Base-by-base conservation (phyloP, 92 coral and sea anemone species). In the Metridium senile region DNA sequence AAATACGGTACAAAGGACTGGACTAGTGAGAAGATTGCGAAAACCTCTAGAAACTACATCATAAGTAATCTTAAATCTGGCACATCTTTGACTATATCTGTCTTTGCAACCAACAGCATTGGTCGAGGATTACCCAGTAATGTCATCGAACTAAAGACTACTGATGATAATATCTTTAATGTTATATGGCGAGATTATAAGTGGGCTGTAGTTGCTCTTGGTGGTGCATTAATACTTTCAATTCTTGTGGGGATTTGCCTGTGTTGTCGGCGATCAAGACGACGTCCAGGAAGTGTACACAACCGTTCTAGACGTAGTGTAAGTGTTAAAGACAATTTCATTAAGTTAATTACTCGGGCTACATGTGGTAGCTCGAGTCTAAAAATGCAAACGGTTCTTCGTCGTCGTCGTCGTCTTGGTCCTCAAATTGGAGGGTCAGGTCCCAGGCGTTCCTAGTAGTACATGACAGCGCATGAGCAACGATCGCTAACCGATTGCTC, bases 191-290 rank as follows among this genome's bases (percentile, higher is more conserved):
- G n/a, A 1, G 52, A 53, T 0, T 71, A 51, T 49, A 71, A 71
- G 47, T 71, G 76, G 76, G 76, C 30, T 11, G 39, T 71, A 28
- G n/a, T 71, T 0, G 39, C 64, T 52, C 63, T 53, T 26, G 76
- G 76, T 1, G 51, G 27, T 26, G 76, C 65, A 8, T 29, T 71
- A 4, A 22, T 71, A 51, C 63, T 71, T 28, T 64, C 53, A 13
- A 3, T 71, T 2, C 45, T 71, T 20, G 31, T 35, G 10, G 46
- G 26, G 16, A 34, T 71, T 30, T 71, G 28, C 64, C n/a, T n/a
- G n/a, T 71, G 76, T 26, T 71, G 46, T 53, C 76, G 76, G 49
- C 56, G 62, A 19, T 51, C 35, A 7, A 28, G 74, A 47, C 49
- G 49, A 71, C 47, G 30, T 19, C 31, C 31, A 9, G 25, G 39